Evolutionary conservation across 2,797 vertebrate species (phyloP).

Genomic region (Pteropus rufus): DNA sequence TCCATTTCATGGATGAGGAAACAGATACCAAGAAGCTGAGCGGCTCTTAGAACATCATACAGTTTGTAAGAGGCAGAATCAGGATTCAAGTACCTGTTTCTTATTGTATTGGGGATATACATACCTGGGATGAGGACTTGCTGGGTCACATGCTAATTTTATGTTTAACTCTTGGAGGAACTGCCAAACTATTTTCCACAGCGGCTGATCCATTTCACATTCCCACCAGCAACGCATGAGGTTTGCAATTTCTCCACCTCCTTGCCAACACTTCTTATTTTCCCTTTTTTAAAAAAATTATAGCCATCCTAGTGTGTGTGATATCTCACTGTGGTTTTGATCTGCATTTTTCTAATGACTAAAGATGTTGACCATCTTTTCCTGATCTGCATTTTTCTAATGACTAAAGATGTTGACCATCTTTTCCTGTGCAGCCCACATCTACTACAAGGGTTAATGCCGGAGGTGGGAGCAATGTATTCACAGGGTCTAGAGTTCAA

Average conservation of each 20-base stretch:
- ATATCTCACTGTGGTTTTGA: background rate
- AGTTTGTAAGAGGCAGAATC: background rate
- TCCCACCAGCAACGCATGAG: background rate
- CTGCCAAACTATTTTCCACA: background rate
- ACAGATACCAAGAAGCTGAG: background rate
- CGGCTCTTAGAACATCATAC: background rate
- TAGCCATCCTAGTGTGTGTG: background rate
- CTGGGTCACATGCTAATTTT: background rate
- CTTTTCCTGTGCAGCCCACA: background rate
- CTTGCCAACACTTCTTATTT: background rate
- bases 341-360: background rate
- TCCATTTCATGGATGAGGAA: background rate
- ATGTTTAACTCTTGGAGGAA: background rate
- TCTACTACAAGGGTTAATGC: background rate
- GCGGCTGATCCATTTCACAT: background rate
- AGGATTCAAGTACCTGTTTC: background rate
- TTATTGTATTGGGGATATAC: background rate
- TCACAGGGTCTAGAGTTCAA: background rate
- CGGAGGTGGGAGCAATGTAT: background rate
- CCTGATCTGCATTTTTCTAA: background rate
- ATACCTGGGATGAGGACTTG: background rate
- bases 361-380: background rate
- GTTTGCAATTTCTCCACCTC: background rate
- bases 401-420: background rate
- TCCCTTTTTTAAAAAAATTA: background rate